phyloP scores from a whole-genome alignment of 2,797 vertebrate genomes.

The Holocentrus rufus region DNA sequence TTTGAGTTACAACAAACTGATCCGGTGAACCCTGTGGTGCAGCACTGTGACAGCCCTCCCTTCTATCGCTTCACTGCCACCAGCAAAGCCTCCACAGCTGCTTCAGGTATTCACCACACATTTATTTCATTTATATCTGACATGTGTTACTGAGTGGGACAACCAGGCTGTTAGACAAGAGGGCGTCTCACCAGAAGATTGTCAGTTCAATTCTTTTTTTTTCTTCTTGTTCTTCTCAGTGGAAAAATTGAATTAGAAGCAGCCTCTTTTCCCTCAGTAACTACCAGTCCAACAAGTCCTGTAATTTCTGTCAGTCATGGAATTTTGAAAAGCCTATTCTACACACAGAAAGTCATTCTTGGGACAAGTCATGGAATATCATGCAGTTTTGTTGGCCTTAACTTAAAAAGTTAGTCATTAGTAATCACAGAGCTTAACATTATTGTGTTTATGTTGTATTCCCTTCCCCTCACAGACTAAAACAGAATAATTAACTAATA shows the following conservation, averaged over 20 bases:
- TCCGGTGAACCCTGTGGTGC: slow-evolving; percentile 94
- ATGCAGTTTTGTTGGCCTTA: too few species aligned
- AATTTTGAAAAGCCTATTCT: too few species aligned
- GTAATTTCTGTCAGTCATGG: too few species aligned
- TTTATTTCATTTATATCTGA: neutral
- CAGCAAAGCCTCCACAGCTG: slow-evolving; percentile 88
- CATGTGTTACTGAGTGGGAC: neutral
- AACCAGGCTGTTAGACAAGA: neutral
- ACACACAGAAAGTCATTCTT: too few species aligned
- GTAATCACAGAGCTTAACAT: too few species aligned
- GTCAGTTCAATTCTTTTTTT: neutral
- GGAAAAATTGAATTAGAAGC: neutral
- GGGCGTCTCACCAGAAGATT: neutral
- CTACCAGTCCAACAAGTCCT: neutral
- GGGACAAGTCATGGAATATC: too few species aligned
- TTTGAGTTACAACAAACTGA: slow-evolving; percentile 97
- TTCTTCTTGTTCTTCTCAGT: too few species aligned
- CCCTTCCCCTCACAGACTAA: too few species aligned
- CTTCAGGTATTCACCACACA: slow-evolving; percentile 85
- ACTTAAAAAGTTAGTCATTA: too few species aligned
- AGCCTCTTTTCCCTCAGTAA: neutral
- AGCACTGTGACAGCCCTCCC: slow-evolving; percentile 95
- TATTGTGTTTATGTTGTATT: too few species aligned
- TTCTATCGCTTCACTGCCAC: slow-evolving; percentile 95
- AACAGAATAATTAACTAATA: too few species aligned